phyloP scores from a whole-genome alignment of 2,797 vertebrate genomes.

The Halcyon chelicuti region DNA sequence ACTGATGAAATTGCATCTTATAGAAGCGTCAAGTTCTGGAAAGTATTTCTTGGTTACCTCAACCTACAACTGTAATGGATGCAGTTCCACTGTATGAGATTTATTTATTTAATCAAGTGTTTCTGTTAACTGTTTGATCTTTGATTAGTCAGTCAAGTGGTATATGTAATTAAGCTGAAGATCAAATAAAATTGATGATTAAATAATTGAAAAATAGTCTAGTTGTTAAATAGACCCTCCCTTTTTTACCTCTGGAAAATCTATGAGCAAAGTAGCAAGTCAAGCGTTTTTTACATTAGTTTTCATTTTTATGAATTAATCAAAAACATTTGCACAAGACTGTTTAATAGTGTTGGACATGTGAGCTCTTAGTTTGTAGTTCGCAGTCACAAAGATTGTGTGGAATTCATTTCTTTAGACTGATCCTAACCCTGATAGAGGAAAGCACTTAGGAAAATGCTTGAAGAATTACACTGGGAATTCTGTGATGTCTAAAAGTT shows the following conservation, averaged over 20 bases:
- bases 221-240: not conserved
- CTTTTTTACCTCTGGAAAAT: not conserved
- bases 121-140: conserved; percentile 48
- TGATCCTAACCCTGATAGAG: not conserved
- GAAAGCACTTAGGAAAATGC: not conserved
- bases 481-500: not conserved
- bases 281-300: not conserved
- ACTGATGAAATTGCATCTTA: not conserved
- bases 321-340: not conserved
- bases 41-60: not conserved
- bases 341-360: not conserved
- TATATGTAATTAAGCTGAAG: conserved; percentile 26
- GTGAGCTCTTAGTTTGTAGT: not conserved
- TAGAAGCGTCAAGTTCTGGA: not conserved
- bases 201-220: not conserved
- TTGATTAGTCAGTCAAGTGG: conserved; percentile 39
- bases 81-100: not conserved
- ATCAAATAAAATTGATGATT: conserved; percentile 20
- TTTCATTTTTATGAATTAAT: not conserved
- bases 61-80: not conserved
- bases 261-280: not conserved
- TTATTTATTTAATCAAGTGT: conserved; percentile 39
- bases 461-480: not conserved
- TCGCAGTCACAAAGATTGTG: not conserved
- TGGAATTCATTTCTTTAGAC: conserved; percentile 13